Percentiles rank a stretch among this genome's conserved stretches.
phyloP scores from a whole-genome alignment of 64 coral and sea anemone genomes.

The Stichodactyla mertensii region DNA sequence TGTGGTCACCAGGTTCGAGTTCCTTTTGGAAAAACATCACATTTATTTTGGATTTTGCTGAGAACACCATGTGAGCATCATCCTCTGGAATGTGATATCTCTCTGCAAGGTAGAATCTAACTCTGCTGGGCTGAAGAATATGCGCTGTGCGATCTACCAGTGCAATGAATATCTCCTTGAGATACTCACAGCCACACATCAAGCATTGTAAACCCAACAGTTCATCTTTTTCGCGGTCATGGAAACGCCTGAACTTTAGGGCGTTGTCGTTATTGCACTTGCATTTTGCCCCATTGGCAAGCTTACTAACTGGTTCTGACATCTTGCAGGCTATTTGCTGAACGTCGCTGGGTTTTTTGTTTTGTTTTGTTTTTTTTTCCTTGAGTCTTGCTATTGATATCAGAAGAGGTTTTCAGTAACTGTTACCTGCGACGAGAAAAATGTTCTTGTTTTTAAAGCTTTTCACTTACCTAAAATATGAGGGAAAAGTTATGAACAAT shows the following conservation, averaged over 20 bases:
- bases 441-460: too few species aligned
- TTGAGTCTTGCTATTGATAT: too few species aligned
- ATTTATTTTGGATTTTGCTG: conserved; percentile 12
- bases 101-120: background rate
- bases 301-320: background rate
- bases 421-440: too few species aligned
- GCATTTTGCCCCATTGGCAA: background rate
- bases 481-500: too few species aligned
- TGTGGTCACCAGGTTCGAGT: conserved; percentile 36
- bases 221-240: conserved; percentile 16
- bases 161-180: background rate
- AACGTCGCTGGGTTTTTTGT: too few species aligned
- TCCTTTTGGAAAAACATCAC: background rate
- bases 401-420: too few species aligned
- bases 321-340: background rate
- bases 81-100: background rate
- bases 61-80: conserved; percentile 17
- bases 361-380: too few species aligned
- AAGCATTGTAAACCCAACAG: conserved; percentile 10
- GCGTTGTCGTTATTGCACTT: background rate
- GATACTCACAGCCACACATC: background rate
- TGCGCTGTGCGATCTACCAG: background rate
- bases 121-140: background rate
- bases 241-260: conserved; percentile 18
- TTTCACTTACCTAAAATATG: too few species aligned